Conservation (phyloP, 2,888 invertebrate species). For the Leptogaster cylindrica region DNA sequence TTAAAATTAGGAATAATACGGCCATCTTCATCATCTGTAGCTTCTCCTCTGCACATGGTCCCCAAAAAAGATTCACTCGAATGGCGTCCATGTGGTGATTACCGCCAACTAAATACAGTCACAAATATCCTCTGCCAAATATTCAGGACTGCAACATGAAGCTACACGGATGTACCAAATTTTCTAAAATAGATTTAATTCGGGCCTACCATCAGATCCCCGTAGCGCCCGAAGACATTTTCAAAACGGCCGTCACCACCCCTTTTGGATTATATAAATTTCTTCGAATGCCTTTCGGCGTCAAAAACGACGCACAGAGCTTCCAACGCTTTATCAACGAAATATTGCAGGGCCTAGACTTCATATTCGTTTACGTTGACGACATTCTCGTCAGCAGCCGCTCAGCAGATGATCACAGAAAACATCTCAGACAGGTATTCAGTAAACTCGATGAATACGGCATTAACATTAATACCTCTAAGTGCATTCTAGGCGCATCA, state of each 20-base stretch:
- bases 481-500: conserved; percentile 20
- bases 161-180: too few species aligned
- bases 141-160: conserved; percentile 39
- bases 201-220: conserved; percentile 56
- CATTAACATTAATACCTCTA: conserved; percentile 9
- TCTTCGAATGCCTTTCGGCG: conserved; percentile 51
- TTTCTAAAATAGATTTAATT: conserved; percentile 49
- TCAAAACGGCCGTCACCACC: conserved; percentile 54
- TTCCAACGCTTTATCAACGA: conserved; percentile 35
- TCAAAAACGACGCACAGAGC: conserved; percentile 18
- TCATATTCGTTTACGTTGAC: conserved; percentile 26
- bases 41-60: conserved; percentile 51
- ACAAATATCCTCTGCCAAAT: conserved; percentile 24
- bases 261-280: conserved; percentile 55
- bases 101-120: too few species aligned
- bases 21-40: conserved; percentile 50
- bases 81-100: background rate
- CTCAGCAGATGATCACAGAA: background rate
- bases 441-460: conserved; percentile 2
- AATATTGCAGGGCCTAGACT: background rate
- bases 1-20: conserved; percentile 48
- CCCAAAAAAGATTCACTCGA: conserved; percentile 44
- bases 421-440: conserved; percentile 8
- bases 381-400: conserved; percentile 21
- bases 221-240: conserved; percentile 52